phyloP scores from a whole-genome alignment of 2,888 invertebrate species.

The Lamellibrachia columna region DNA sequence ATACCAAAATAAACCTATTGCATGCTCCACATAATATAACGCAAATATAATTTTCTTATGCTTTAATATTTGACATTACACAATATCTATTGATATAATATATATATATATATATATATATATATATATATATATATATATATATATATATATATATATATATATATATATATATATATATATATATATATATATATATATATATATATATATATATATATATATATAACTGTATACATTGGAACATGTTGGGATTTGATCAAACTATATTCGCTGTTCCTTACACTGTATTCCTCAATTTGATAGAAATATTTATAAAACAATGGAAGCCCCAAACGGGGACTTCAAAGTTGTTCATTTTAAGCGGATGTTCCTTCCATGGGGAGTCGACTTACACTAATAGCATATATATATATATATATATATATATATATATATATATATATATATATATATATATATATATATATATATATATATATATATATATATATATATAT shows the following conservation, averaged over 20 bases:
- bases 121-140: constrained; percentile 7
- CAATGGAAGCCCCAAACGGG: too few relatives aligned
- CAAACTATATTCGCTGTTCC: too few relatives aligned
- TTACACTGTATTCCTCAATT: too few relatives aligned
- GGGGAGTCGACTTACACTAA: too few relatives aligned
- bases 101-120: constrained; percentile 21
- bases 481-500: background rate
- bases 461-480: background rate
- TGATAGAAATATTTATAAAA: too few relatives aligned
- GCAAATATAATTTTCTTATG: too few relatives aligned
- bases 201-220: constrained; percentile 13
- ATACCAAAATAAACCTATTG: too few relatives aligned
- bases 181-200: background rate
- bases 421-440: constrained; percentile 12
- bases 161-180: constrained; percentile 17
- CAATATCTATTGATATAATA: background rate
- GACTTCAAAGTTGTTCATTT: too few relatives aligned
- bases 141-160: background rate
- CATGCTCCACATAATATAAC: too few relatives aligned
- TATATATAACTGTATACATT: background rate
- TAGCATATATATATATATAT: constrained; percentile 17
- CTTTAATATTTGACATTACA: too few relatives aligned
- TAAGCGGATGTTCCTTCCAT: too few relatives aligned
- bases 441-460: constrained; percentile 13
- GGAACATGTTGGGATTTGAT: background rate